These are phyloP conservation scores for Climacteris rufus DNA, from an alignment of 2,113 vertebrate species.

Conservation along the genomic window DNA sequence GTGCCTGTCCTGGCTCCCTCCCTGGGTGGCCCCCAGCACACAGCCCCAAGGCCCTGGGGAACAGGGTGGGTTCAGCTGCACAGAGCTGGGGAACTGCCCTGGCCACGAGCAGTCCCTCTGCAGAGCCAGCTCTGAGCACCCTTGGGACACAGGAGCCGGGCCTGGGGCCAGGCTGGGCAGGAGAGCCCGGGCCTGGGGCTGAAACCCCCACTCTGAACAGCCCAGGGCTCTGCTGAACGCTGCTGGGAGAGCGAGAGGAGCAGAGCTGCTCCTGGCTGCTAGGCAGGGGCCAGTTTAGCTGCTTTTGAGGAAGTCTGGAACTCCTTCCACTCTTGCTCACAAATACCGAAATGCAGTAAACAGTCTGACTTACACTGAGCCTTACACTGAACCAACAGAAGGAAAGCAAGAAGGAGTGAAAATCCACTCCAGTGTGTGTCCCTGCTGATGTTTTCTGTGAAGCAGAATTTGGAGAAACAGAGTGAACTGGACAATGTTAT, in stretches of 20 bases:
- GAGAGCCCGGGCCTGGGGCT: neutral
- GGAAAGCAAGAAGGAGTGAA: neutral
- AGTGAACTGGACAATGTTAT: neutral
- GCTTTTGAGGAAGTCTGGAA: neutral
- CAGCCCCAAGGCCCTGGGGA: no score
- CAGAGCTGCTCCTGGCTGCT: neutral
- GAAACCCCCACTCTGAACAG: neutral
- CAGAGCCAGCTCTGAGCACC: neutral
- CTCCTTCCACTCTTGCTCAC: neutral
- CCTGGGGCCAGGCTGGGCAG: neutral
- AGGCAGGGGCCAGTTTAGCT: accelerated
- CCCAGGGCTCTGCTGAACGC: neutral
- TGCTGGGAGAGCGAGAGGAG: neutral
- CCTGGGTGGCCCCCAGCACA: neutral
- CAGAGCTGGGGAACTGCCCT: neutral
- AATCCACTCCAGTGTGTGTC: neutral
- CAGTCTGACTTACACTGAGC: neutral
- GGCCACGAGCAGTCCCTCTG: neutral
- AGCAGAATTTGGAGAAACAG: constrained; percentile 15
- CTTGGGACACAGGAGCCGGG: neutral
- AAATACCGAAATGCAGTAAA: constrained; percentile 4
- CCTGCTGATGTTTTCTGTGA: neutral
- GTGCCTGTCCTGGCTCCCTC: neutral
- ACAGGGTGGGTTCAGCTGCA: no score
- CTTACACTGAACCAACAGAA: neutral